Evolutionary conservation across 2,797 vertebrate genomes (phyloP).

Genomic region (Lutra lutra): DNA sequence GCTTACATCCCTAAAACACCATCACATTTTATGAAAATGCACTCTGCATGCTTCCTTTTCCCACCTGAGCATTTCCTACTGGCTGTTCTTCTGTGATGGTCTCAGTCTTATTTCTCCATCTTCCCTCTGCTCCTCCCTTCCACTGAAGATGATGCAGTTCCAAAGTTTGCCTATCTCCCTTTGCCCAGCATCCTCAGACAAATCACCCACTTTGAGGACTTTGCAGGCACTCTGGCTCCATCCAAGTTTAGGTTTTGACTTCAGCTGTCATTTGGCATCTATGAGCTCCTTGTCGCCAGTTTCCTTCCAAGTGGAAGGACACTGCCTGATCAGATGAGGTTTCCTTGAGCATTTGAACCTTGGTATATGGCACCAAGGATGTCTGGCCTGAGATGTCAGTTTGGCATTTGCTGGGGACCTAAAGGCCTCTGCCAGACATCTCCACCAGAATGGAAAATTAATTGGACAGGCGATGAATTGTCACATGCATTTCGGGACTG

Average conservation of each 20-base stretch:
- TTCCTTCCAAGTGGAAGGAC: background rate
- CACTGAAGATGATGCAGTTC: background rate
- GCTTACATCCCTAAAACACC: constrained; percentile 11
- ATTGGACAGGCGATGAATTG: background rate
- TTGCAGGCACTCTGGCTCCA: background rate
- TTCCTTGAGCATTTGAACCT: background rate
- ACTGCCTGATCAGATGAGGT: background rate
- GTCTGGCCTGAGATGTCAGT: background rate
- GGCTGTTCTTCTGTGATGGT: background rate
- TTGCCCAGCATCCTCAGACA: background rate
- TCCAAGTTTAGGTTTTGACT: no score
- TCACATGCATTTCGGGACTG: background rate
- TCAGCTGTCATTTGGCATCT: background rate
- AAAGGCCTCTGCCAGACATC: background rate
- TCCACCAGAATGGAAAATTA: background rate
- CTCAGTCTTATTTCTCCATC: background rate
- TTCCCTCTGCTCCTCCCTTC: background rate
- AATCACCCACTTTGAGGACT: background rate
- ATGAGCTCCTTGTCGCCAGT: no score
- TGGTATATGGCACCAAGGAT: background rate
- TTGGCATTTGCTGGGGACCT: background rate
- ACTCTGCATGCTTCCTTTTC: background rate
- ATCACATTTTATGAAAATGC: constrained; percentile 36
- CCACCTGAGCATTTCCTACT: background rate
- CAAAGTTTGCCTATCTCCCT: background rate